Base-by-base conservation (phyloP, 2,797 vertebrate genomes). In the Oreochromis mossambicus region DNA sequence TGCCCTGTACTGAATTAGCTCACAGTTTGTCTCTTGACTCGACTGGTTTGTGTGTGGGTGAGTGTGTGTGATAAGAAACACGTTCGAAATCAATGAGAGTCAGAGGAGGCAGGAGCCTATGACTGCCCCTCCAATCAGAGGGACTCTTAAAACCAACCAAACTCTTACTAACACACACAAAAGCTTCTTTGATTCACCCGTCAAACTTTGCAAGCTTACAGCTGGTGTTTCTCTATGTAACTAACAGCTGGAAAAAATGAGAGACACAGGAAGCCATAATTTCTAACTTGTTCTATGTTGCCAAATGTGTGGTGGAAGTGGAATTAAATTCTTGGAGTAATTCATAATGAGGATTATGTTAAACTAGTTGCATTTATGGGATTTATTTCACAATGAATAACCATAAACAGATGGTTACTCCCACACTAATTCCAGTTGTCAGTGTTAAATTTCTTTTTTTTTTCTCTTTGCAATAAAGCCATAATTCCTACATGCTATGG, bases 1-100 rank as follows among this genome's bases (percentile, higher is more conserved):
- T 92, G 83, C 75, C 73, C 82, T 48, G 90, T 83, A 91, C 95
- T 91, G 90, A 96, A 94, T 96, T 95, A 95, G 92, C 87, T 81
- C 83, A 84, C 91, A 90, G 89, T 89, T 81, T 90, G 61, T 81
- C 83, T 94, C 85, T 85, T 82, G 78, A 90, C 87, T 32, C 48
- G 10, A 32, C 56, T 48, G 66, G 29, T 61, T 54, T 24, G 84
- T 41, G 24, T 32, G 56, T 54, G 19, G 19, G 77, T 68, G 82
- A 63, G 80, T 80, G 80, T 80, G 41, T 70, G 61, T 26, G 80
- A 24, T 50, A 81, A 54, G 61, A 88, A 79, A 77, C 76, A 73
- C 6, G 4, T 82, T 68, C 32, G n/a, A 82, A 79, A 63, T 50
- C 51, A 68, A 43, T 36, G 79, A 84, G 58, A 24, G 38, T 0